phyloP scores from a whole-genome alignment of 2,888 invertebrate species.

The Parnassius smintheus region DNA sequence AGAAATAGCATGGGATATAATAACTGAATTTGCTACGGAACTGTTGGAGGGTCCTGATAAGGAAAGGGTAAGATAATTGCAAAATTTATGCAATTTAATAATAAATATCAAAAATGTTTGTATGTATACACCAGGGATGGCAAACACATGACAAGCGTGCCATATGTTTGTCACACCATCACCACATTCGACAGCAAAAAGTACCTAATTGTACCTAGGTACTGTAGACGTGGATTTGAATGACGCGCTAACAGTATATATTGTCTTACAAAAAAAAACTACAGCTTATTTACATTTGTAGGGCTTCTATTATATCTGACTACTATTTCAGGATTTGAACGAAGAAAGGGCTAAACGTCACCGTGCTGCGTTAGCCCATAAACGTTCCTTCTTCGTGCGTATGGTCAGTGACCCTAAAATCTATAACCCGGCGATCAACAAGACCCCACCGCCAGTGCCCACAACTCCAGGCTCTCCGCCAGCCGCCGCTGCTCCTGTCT shows the following conservation, averaged over 20 bases:
- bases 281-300: too few relatives aligned
- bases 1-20: slow-evolving; percentile 93
- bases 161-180: too few relatives aligned
- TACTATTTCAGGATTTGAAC: slow-evolving; percentile 82
- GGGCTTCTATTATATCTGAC: too few relatives aligned
- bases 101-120: too few relatives aligned
- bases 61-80: slow-evolving; percentile 70
- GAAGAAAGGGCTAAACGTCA: slow-evolving; percentile 87
- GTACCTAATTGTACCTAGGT: too few relatives aligned
- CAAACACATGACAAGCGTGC: too few relatives aligned
- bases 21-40: slow-evolving; percentile 90
- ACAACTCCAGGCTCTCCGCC: slow-evolving; percentile 78
- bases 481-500: slow-evolving; percentile 58
- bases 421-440: slow-evolving; percentile 94
- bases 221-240: too few relatives aligned
- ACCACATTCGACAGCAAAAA: too few relatives aligned
- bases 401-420: slow-evolving; percentile 99
- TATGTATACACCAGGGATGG: too few relatives aligned
- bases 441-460: slow-evolving; percentile 83
- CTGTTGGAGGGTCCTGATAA: slow-evolving; percentile 86
- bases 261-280: too few relatives aligned
- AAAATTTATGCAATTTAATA: too few relatives aligned
- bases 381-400: slow-evolving; percentile 97
- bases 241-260: too few relatives aligned
- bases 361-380: slow-evolving; percentile 91